Conservation (phyloP, 2,797 vertebrate genomes). For the Tapera naevia region DNA sequence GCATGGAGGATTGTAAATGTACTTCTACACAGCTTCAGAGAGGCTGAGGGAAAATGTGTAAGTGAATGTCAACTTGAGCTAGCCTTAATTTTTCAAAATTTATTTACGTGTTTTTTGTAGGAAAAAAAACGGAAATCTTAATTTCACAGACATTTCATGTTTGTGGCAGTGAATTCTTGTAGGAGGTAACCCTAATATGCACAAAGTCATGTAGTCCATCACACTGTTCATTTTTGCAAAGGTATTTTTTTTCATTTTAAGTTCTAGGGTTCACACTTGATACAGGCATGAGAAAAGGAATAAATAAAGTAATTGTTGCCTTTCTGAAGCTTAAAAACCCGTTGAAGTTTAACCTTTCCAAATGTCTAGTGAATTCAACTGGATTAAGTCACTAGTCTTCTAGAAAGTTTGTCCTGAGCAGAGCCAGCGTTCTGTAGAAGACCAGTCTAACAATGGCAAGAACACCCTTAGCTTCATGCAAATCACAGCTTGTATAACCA, state of each 20-base stretch:
- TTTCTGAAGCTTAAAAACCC: neutral
- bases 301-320: neutral
- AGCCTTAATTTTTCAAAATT: neutral
- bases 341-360: neutral
- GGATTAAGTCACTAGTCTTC: neutral
- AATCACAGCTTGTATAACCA: constrained; percentile 19
- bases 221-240: neutral
- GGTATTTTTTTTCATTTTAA: neutral
- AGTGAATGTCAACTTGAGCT: neutral
- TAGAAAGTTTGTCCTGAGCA: neutral
- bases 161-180: neutral
- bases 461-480: neutral
- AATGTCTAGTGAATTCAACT: neutral
- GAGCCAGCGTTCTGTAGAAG: neutral
- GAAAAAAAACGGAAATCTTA: neutral
- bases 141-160: neutral
- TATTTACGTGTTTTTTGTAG: neutral
- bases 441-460: neutral
- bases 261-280: neutral
- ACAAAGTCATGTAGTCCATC: neutral
- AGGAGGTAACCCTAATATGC: neutral
- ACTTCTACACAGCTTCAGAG: neutral
- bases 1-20: neutral
- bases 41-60: neutral
- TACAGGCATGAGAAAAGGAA: neutral